Conservation (phyloP, 2,888 invertebrate species). For the Terebella lapidaria region DNA sequence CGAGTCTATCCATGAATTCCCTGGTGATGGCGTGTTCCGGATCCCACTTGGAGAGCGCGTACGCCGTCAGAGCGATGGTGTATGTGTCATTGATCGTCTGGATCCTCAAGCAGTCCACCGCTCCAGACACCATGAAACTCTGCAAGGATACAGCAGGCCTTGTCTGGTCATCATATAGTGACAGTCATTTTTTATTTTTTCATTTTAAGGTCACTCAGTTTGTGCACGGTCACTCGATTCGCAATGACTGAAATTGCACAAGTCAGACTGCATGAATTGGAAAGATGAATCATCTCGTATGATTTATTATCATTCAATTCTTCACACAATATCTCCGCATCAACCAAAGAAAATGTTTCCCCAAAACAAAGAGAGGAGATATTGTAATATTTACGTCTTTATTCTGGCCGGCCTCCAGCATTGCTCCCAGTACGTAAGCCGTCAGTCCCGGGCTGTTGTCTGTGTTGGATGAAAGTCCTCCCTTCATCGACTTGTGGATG, state of each 20-base stretch:
- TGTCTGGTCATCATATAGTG: no score
- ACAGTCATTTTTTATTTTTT: no score
- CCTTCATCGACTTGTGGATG: slow-evolving; percentile 38
- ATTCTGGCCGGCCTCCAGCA: slow-evolving; percentile 36
- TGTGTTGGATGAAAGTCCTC: slow-evolving; percentile 32
- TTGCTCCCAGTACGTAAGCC: slow-evolving; percentile 43
- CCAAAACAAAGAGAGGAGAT: no score
- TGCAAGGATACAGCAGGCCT: no score
- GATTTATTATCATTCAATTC: no score
- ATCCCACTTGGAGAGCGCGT: slow-evolving; percentile 22
- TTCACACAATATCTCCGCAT: no score
- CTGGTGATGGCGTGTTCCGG: not conserved
- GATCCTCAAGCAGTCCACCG: slow-evolving; percentile 24
- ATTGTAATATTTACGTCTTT: not conserved
- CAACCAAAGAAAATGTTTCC: no score
- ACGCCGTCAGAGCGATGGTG: slow-evolving; percentile 24
- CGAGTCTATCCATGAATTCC: slow-evolving; percentile 8
- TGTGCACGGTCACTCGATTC: no score
- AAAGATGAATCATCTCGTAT: no score
- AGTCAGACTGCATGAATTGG: no score
- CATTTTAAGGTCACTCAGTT: no score
- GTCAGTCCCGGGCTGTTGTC: slow-evolving; percentile 32
- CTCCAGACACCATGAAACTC: slow-evolving; percentile 24
- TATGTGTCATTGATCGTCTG: slow-evolving; percentile 30
- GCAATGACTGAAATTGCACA: no score